A percentile compares a stretch with the other conserved stretches of the same genome.
Conservation (phyloP, 2,113 vertebrate genomes). For the Irena cyanogastra region DNA sequence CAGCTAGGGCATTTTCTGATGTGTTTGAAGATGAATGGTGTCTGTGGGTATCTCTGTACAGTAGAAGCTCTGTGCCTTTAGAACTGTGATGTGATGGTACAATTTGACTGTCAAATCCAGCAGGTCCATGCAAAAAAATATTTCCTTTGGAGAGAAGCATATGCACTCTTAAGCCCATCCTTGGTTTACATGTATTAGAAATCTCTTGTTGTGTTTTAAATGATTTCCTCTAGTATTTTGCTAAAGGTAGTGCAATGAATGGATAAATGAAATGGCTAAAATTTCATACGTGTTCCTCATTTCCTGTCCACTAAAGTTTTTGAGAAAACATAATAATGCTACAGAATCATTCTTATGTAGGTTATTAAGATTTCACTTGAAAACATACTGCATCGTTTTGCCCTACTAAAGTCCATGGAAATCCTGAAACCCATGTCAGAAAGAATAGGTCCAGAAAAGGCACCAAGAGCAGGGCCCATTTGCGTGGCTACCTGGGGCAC, state of each 20-base stretch:
- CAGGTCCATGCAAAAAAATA: neutral
- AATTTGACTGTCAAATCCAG: neutral
- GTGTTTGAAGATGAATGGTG: neutral
- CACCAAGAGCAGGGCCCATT: rapidly evolving
- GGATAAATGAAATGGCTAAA: neutral
- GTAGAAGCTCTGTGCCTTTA: neutral
- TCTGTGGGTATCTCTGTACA: neutral
- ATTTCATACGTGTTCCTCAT: neutral
- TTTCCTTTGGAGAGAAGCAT: neutral
- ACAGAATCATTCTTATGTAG: neutral
- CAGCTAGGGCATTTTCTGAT: neutral
- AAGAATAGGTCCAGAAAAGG: neutral
- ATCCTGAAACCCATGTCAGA: neutral
- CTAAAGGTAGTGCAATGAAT: neutral
- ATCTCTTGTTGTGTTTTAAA: neutral
- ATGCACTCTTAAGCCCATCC: neutral
- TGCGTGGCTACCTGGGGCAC: neutral
- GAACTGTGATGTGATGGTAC: neutral
- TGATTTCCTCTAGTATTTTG: neutral
- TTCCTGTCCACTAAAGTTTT: neutral
- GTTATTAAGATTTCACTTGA: neutral
- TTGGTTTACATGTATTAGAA: neutral
- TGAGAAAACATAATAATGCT: neutral
- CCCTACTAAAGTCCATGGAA: neutral
- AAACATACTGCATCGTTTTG: neutral